These are phyloP conservation scores for Struthidea cinerea DNA, from an alignment of 2,113 vertebrate genomes.

Conservation along the genomic window DNA sequence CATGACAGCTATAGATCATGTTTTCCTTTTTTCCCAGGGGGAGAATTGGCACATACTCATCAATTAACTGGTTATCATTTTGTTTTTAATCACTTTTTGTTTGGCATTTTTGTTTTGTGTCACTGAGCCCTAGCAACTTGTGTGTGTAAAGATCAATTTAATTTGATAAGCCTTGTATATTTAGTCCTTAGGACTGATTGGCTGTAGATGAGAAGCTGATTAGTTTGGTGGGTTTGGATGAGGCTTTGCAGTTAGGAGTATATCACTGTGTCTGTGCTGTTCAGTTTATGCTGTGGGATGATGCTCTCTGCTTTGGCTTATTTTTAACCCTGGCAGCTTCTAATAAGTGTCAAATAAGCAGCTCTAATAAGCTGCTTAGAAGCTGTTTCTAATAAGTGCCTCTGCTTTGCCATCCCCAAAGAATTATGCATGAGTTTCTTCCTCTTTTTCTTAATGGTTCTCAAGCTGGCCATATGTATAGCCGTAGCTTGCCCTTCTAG, in stretches of 20 bases:
- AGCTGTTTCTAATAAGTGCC: background rate
- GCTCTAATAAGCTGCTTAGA: constrained; percentile 40
- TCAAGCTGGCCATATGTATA: background rate
- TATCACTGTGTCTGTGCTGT: background rate
- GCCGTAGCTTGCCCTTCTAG: background rate
- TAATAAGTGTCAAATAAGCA: constrained; percentile 17
- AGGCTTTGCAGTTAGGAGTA: background rate
- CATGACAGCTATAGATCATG: background rate
- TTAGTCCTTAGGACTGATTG: background rate
- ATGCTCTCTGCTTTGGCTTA: constrained; percentile 2
- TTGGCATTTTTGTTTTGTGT: background rate
- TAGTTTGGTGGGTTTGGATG: background rate
- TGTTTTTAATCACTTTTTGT: background rate
- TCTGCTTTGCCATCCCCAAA: background rate
- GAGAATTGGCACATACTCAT: background rate
- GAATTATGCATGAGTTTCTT: background rate
- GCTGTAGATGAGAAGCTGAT: background rate
- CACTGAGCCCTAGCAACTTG: background rate
- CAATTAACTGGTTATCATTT: background rate
- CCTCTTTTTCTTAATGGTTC: background rate
- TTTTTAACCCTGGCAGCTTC: constrained; percentile 46
- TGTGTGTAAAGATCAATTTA: background rate
- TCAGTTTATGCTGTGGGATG: background rate
- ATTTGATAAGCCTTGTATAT: background rate
- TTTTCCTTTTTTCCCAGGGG: background rate